Conservation (phyloP, 2,113 vertebrate species). For the Macroglossus sobrinus region DNA sequence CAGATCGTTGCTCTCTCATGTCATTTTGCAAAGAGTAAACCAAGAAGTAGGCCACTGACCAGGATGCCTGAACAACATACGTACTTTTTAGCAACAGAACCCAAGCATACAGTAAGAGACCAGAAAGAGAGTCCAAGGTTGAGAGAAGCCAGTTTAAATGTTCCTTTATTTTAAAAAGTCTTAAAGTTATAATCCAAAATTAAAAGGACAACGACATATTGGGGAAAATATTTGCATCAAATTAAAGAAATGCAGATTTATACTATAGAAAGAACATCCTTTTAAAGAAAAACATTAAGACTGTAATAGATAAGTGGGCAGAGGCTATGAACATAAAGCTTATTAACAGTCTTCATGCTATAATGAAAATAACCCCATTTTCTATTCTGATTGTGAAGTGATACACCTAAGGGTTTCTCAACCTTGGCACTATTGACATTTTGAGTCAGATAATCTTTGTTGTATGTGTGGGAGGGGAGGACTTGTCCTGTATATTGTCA, state of each 20-base stretch:
- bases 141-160: not conserved
- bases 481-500: not conserved
- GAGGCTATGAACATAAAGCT: slow-evolving; percentile 28
- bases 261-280: slow-evolving; percentile 6
- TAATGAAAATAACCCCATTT: slow-evolving; percentile 62
- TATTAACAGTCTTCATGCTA: slow-evolving; percentile 53
- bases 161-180: not conserved
- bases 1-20: not conserved
- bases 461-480: not conserved
- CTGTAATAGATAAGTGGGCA: slow-evolving; percentile 28
- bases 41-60: not conserved
- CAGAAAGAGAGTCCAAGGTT: not conserved
- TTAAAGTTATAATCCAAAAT: not conserved
- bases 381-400: slow-evolving; percentile 49
- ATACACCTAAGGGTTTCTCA: slow-evolving; percentile 23
- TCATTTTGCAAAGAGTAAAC: not conserved
- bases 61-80: not conserved
- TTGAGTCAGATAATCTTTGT: not conserved
- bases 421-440: not conserved
- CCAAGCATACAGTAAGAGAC: not conserved
- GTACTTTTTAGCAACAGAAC: not conserved
- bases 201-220: not conserved
- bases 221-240: slow-evolving; percentile 1
- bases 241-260: not conserved
- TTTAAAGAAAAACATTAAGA: slow-evolving; percentile 45